Conservation (phyloP, 2,797 vertebrate genomes). For the Sebastiscus albofasciatus region DNA sequence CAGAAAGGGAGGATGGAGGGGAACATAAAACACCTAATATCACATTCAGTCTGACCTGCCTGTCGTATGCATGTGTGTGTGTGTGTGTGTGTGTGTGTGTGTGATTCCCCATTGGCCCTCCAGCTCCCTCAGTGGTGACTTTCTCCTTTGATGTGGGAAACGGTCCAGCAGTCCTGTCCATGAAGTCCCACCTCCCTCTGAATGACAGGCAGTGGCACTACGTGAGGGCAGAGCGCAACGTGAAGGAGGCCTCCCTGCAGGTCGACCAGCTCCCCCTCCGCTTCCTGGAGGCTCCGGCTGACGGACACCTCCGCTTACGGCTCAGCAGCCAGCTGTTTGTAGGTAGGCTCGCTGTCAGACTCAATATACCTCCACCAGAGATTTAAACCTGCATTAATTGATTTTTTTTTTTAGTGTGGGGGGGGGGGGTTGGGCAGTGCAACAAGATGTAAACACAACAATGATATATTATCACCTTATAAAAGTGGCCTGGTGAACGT, state of each 20-base stretch:
- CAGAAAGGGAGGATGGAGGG: constrained; percentile 52
- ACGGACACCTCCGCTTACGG: constrained; percentile 90
- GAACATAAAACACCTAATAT: constrained; percentile 48
- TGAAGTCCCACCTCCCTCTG: constrained; percentile 88
- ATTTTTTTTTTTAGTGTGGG: background rate
- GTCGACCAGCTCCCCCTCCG: constrained; percentile 90
- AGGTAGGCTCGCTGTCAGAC: constrained; percentile 81
- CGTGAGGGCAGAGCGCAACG: constrained; percentile 89
- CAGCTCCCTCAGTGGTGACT: constrained; percentile 90
- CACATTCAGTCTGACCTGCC: constrained; percentile 47
- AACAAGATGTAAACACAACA: background rate
- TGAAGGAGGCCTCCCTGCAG: constrained; percentile 91
- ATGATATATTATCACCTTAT: background rate
- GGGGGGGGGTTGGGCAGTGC: no score
- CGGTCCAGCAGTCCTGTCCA: constrained; percentile 84
- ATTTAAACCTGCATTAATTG: background rate
- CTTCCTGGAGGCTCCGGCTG: constrained; percentile 84
- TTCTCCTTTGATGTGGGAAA: constrained; percentile 94
- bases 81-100: constrained; percentile 48
- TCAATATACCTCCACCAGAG: background rate
- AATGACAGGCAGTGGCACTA: constrained; percentile 98
- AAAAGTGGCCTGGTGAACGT: background rate
- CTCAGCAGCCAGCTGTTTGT: constrained; percentile 95
- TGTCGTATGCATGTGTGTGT: constrained; percentile 17
- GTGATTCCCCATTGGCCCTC: constrained; percentile 18